phyloP scores from a whole-genome alignment of 1,140 invertebrate genomes.

The Bombus ignitus region DNA sequence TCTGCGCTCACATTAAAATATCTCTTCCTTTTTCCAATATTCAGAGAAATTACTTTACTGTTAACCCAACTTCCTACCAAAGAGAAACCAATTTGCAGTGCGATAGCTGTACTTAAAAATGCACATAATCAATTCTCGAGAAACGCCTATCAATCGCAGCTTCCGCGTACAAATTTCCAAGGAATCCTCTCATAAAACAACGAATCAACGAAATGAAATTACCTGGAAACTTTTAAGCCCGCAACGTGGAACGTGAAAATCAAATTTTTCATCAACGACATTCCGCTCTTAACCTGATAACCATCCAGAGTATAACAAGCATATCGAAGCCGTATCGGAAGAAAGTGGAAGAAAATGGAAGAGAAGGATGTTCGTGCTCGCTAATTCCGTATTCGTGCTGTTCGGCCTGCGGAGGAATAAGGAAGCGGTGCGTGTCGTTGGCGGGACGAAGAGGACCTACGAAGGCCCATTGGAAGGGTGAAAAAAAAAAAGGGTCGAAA shows the following conservation, averaged over 20 bases:
- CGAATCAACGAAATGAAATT: neutral
- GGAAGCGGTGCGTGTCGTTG: conserved; percentile 35
- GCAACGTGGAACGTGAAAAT: too few species aligned
- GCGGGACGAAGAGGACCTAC: conserved; percentile 36
- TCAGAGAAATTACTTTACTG: too few species aligned
- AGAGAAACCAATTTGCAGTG: too few species aligned
- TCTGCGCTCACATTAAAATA: neutral
- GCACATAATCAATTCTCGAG: too few species aligned
- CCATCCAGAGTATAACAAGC: neutral
- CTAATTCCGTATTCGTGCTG: conserved; percentile 70
- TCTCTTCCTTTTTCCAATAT: too few species aligned
- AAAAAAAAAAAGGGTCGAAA: conserved; percentile 59
- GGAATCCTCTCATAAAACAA: neutral
- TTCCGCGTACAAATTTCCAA: too few species aligned
- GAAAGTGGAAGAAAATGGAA: neutral
- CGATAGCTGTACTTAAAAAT: too few species aligned
- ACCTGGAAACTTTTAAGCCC: neutral
- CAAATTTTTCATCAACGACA: too few species aligned
- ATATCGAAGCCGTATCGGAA: neutral
- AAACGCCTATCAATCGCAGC: too few species aligned
- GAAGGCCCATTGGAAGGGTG: conserved; percentile 57
- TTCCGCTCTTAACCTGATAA: neutral
- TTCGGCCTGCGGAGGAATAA: conserved; percentile 40
- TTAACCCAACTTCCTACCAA: too few species aligned
- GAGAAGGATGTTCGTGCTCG: conserved; percentile 29